Percentiles rank a stretch among this genome's conserved stretches.
These are phyloP conservation scores for Furnarius figulus DNA, from an alignment of 2,113 vertebrate species.

Conservation along the genomic window DNA sequence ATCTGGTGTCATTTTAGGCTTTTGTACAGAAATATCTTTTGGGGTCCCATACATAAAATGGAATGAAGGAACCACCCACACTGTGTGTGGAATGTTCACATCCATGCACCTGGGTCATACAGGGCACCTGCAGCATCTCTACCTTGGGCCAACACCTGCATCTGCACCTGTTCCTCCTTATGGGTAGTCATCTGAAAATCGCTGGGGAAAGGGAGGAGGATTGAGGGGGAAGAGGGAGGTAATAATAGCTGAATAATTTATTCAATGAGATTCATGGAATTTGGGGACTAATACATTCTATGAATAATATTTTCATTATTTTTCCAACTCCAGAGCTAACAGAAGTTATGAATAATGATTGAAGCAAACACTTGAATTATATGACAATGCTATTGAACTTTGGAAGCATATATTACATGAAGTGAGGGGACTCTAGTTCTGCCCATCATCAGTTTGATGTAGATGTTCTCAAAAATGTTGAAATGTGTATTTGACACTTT, in stretches of 20 bases:
- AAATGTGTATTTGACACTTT: conserved; percentile 24
- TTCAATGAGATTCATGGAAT: conserved; percentile 60
- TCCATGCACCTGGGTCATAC: neutral
- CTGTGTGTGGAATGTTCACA: neutral
- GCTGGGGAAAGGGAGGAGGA: neutral
- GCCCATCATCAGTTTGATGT: neutral
- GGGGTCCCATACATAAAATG: neutral
- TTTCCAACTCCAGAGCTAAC: neutral
- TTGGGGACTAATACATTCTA: conserved; percentile 19
- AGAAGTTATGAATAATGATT: conserved; percentile 50
- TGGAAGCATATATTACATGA: neutral
- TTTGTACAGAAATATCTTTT: neutral
- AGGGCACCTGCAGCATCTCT: neutral
- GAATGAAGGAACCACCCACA: neutral
- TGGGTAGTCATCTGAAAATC: neutral
- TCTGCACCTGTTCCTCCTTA: neutral
- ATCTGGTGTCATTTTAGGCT: neutral
- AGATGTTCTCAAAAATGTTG: neutral
- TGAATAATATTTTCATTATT: conserved; percentile 65
- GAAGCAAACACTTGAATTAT: conserved; percentile 35
- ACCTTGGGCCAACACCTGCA: neutral
- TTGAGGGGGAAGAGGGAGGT: neutral
- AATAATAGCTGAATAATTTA: conserved; percentile 23
- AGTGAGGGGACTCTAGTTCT: neutral
- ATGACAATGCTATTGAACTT: conserved; percentile 11